Base-by-base conservation (phyloP, 1,140 invertebrate species). In the Aphaenogaster rudis region DNA sequence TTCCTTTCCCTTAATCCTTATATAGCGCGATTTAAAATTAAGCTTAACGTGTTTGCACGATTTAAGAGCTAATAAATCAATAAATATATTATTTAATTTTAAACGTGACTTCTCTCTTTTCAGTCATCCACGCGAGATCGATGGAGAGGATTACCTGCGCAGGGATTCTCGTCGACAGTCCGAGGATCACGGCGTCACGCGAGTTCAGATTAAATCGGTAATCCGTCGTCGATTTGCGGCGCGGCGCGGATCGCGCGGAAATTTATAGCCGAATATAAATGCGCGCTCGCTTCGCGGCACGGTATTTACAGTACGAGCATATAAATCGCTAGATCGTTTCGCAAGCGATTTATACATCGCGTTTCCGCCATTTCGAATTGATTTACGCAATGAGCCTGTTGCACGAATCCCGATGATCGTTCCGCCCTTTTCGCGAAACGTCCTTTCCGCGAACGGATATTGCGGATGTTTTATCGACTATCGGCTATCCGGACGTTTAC, bases 231-330 rank as follows among this genome's bases (percentile, higher is more conserved):
- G 67, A 90, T 91, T 84, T 82, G 36, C 57, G 42, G 74, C 57
- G 17, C 69, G 59, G 63, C 59, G 57, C 17, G 72, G 39, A 91
- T 89, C 71, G 85, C 28, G 45, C 50, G 21, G 52, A 88, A 92
- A 93, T 93, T 93, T 92, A 93, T 88, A 86, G 64, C 48, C 87
- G 74, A 90, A 88, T 90, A 88, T 90, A 90, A 92, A 91, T 86
- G 89, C 79, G 39, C 61, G 88, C 45, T 61, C 64, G 86, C 42
- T 61, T 48, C 17, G 6, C n/a, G 82, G 48, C 59, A 15, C 74
- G 88, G 57, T 86, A 88, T 91, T 90, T 84, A 92, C 86, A 86
- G 76, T 87, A 79, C 76, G 69, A 50, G 69, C 85, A 76, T 90
- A 93, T 93, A 93, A 93, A 92, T 93, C 84, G 82, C 61, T 67